A percentile compares a stretch with the other conserved stretches of the same genome.
Evolutionary conservation across 2,113 vertebrate genomes (phyloP).

Genomic region (Theropithecus gelada): DNA sequence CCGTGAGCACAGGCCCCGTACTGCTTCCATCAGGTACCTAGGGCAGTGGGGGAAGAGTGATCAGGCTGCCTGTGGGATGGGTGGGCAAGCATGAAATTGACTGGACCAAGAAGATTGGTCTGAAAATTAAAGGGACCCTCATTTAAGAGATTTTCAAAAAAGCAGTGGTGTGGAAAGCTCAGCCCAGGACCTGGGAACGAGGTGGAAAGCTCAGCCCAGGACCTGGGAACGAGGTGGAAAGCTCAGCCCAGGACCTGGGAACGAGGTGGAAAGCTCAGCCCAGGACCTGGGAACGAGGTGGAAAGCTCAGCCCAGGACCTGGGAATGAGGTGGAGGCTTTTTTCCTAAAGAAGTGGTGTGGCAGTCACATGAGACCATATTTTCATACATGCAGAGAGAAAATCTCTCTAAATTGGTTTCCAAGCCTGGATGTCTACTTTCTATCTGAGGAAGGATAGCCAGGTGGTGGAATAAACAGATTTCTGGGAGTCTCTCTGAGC

Average conservation of each 20-base stretch:
- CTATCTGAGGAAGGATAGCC: background rate
- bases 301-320: background rate
- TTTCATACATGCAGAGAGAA: background rate
- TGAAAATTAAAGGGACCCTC: background rate
- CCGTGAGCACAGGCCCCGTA: slow-evolving; percentile 95
- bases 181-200: background rate
- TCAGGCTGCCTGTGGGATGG: fast-evolving
- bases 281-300: background rate
- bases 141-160: background rate
- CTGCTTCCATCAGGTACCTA: slow-evolving; percentile 94
- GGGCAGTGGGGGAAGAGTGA: fast-evolving
- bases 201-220: background rate
- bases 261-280: background rate
- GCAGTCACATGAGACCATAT: no score
- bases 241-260: background rate
- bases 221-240: background rate
- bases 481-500: background rate
- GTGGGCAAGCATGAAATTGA: background rate
- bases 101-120: background rate
- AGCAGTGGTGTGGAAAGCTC: background rate
- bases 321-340: background rate
- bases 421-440: background rate
- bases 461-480: background rate
- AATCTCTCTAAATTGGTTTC: background rate
- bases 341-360: background rate